phyloP scores from a whole-genome alignment of 2,113 vertebrate species.

The Hydropotes inermis region DNA sequence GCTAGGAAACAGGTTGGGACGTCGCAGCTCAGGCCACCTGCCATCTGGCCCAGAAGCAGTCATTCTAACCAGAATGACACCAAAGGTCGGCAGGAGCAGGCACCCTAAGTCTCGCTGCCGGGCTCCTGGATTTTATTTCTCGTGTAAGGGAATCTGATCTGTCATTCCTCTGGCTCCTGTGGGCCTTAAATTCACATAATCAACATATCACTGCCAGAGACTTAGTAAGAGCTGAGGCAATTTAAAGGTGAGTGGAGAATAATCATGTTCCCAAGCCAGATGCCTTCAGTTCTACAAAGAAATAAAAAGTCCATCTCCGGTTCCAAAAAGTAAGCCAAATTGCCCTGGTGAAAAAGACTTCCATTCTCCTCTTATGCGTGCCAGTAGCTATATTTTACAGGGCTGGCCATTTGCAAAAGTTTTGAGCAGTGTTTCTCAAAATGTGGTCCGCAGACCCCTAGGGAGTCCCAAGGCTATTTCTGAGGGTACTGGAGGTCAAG shows the following conservation, averaged over 20 bases:
- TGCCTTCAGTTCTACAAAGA: constrained; percentile 61
- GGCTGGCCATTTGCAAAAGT: constrained; percentile 22
- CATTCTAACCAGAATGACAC: constrained; percentile 70
- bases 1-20: constrained; percentile 46
- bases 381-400: neutral
- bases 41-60: constrained; percentile 60
- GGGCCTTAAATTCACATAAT: constrained; percentile 74
- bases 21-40: constrained; percentile 40
- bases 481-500: neutral
- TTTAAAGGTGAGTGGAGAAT: constrained; percentile 72
- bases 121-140: constrained; percentile 71
- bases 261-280: constrained; percentile 60
- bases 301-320: constrained; percentile 51
- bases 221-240: constrained; percentile 65
- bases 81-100: constrained; percentile 49
- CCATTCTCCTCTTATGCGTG: neutral
- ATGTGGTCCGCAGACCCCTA: neutral
- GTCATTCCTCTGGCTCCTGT: constrained; percentile 66
- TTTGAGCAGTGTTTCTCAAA: constrained; percentile 16
- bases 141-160: constrained; percentile 67
- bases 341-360: constrained; percentile 41
- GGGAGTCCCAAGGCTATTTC: neutral
- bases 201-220: constrained; percentile 73
- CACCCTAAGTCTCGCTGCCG: constrained; percentile 48
- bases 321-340: constrained; percentile 56